These are phyloP conservation scores for Gandaritis pyraliata DNA, from an alignment of 2,888 invertebrate genomes.

Conservation along the genomic window DNA sequence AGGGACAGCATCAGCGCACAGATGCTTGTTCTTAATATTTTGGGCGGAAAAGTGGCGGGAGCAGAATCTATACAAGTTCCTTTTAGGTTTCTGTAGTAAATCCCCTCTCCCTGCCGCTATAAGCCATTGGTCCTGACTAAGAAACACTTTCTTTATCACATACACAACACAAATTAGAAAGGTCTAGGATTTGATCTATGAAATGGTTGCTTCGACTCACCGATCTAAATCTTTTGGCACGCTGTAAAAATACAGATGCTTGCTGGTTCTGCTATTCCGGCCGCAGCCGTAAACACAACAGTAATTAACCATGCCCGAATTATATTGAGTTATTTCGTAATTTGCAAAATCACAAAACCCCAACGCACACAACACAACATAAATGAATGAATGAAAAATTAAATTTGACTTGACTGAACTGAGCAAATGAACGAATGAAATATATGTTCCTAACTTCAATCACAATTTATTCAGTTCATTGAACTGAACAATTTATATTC, in stretches of 20 bases:
- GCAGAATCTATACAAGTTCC: conserved; percentile 62
- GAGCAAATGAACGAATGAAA: too few relatives aligned
- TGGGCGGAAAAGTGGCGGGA: conserved; percentile 69
- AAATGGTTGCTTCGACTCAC: conserved; percentile 45
- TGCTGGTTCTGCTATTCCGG: conserved; percentile 68
- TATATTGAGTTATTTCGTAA: too few relatives aligned
- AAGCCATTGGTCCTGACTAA: conserved; percentile 68
- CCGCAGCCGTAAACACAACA: conserved; percentile 73
- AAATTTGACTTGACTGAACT: too few relatives aligned
- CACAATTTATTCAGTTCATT: too few relatives aligned
- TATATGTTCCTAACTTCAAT: too few relatives aligned
- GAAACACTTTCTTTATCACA: neutral
- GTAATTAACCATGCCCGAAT: conserved; percentile 66
- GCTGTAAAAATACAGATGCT: conserved; percentile 68
- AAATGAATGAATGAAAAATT: too few relatives aligned
- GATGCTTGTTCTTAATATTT: conserved; percentile 63
- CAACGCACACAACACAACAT: too few relatives aligned
- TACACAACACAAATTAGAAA: neutral
- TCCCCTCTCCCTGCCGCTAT: conserved; percentile 64
- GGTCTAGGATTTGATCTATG: neutral
- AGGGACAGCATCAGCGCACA: conserved; percentile 67
- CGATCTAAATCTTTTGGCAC: conserved; percentile 69
- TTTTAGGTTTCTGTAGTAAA: conserved; percentile 55
- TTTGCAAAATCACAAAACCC: too few relatives aligned
- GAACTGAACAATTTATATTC: too few relatives aligned